phyloP scores from a whole-genome alignment of 2,797 vertebrate species.

The Sciurus vulgaris region DNA sequence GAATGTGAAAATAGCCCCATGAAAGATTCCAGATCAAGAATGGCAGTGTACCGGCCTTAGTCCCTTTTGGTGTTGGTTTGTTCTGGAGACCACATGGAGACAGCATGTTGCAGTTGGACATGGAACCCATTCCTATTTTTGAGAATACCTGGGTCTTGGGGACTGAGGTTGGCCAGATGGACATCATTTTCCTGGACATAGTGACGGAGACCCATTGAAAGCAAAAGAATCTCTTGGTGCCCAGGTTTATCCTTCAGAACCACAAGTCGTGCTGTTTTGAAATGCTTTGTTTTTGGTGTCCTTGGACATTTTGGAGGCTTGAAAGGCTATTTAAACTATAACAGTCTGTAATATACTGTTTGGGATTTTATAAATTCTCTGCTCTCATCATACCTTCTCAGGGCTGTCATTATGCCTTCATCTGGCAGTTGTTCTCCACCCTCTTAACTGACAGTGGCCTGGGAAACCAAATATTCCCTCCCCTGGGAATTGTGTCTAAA shows the following conservation, averaged over 20 bases:
- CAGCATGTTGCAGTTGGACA: neutral
- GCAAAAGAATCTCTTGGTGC: neutral
- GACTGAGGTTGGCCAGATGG: neutral
- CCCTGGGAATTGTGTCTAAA: conserved; percentile 38
- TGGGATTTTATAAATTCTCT: conserved; percentile 45
- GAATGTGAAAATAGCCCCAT: neutral
- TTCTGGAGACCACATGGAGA: neutral
- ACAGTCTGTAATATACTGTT: conserved; percentile 45
- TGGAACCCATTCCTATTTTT: neutral
- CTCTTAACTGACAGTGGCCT: conserved; percentile 46
- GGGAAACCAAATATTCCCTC: conserved; percentile 41
- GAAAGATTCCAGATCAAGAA: neutral
- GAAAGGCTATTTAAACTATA: conserved; percentile 57
- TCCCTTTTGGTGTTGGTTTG: neutral
- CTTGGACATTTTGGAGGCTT: conserved; percentile 32
- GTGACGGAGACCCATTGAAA: neutral
- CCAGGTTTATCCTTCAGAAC: conserved; percentile 28
- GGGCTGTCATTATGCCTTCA: conserved; percentile 49
- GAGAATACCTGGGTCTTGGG: neutral
- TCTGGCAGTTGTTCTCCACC: conserved; percentile 20
- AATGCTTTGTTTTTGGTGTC: conserved; percentile 58
- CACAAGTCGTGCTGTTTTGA: neutral
- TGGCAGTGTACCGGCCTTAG: neutral
- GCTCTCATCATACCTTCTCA: conserved; percentile 25
- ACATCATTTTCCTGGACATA: neutral